Conservation (phyloP, 2,797 vertebrate species). For the Micropoecilia bifurca region DNA sequence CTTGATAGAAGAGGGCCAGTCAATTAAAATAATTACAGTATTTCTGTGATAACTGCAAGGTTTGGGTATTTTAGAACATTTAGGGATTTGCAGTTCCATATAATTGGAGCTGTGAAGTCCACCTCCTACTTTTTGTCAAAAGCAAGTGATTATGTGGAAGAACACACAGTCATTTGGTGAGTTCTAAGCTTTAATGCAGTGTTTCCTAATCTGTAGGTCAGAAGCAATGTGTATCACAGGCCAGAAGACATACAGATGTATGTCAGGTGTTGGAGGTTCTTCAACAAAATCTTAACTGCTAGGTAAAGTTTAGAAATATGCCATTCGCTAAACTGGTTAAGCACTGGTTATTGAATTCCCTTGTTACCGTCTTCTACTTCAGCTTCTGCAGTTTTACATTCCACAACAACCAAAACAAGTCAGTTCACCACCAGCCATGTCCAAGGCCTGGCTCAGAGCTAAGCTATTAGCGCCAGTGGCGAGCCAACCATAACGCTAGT, state of each 20-base stretch:
- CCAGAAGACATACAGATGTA: slow-evolving; percentile 14
- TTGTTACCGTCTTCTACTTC: slow-evolving; percentile 25
- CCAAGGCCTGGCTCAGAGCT: slow-evolving; percentile 68
- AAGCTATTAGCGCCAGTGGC: slow-evolving; percentile 75
- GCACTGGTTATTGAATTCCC: slow-evolving; percentile 24
- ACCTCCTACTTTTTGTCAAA: slow-evolving; percentile 65
- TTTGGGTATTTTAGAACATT: slow-evolving; percentile 74
- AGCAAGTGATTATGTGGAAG: slow-evolving; percentile 64
- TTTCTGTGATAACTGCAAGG: slow-evolving; percentile 76
- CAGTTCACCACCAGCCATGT: slow-evolving; percentile 44
- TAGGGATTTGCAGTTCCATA: slow-evolving; percentile 74
- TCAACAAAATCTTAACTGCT: not conserved
- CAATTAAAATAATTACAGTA: slow-evolving; percentile 79
- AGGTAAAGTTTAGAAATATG: not conserved
- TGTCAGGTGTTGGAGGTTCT: slow-evolving; percentile 12
- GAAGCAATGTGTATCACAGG: slow-evolving; percentile 50
- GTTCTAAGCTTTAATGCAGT: slow-evolving; percentile 55
- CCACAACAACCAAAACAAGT: slow-evolving; percentile 66
- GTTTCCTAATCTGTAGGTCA: slow-evolving; percentile 54
- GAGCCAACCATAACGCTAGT: slow-evolving; percentile 68
- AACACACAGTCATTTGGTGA: slow-evolving; percentile 66
- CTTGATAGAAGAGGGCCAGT: slow-evolving; percentile 69
- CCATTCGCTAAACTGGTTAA: not conserved
- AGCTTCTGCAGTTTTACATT: slow-evolving; percentile 65
- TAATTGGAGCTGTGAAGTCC: slow-evolving; percentile 73